Base-by-base conservation (phyloP, 2,113 vertebrate species). In the Megalops atlanticus region DNA sequence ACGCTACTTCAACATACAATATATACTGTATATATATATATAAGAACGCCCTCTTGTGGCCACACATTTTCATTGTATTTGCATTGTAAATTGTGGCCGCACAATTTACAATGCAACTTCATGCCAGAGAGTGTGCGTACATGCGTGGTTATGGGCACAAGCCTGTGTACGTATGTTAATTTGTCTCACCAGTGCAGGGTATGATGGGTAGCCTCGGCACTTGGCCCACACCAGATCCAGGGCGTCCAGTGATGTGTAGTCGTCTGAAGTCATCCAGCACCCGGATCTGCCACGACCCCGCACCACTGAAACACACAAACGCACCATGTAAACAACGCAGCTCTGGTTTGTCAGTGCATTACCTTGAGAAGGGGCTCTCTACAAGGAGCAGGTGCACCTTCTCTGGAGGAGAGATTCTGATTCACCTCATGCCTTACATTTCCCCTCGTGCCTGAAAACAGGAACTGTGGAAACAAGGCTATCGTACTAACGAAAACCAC, bases 161-260 rank as follows among this genome's bases (percentile, higher is more conserved):
- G 24, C 14, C 39, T 3, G 8, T 71, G 70, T 39, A 1, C 47
- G 47, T 73, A 27, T 16, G 1, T 40, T 2, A 8, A 36, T 40
- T 12, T 31, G 24, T 47, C 95, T 95, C 86, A 99, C 98, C 97
- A 99, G 89, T 0, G 98, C 98, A 0, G 98, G 98, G 88, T 99
- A 99, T 0, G 98, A 99, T 35, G 98, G 98, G 82, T 99, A 99
- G 11, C 98, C 98, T 88, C 98, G 90, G 91, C 98, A 99, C 88
- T 99, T 99, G 83, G 98, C 98, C 98, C 98, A 99, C 85, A 99
- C 98, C 83, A 99, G 93, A 89, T 98, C 98, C 89, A 99, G 91
- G 81, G 98, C 96, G 15, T 98, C 97, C 90, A 99, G 92, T 0
- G 97, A 95, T 27, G 95, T 95, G 87, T 98, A 98, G 80, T 99